Conservation (phyloP, 1,140 invertebrate genomes). For the Pseudachorutes palmiensis region DNA sequence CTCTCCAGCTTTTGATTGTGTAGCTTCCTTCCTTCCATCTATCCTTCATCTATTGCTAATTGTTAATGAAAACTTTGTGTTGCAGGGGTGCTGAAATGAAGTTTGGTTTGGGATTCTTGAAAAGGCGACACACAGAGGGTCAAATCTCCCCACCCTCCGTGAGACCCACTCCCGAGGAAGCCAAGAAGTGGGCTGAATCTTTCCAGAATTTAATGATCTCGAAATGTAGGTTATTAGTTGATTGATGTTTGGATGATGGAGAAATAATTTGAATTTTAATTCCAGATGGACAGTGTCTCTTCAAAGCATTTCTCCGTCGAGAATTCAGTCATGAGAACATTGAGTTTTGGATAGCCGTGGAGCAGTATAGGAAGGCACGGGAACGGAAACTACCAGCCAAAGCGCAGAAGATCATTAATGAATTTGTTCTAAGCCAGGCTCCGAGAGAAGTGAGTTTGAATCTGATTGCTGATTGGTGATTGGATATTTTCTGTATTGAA, state of each 20-base stretch:
- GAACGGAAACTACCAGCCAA: conserved; percentile 45
- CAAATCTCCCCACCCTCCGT: conserved; percentile 37
- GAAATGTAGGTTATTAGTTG: conserved; percentile 44
- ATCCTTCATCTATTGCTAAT: too few relatives aligned
- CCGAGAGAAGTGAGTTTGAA: conserved; percentile 48
- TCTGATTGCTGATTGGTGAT: too few relatives aligned
- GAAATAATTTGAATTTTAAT: background rate
- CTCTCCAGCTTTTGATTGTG: too few relatives aligned
- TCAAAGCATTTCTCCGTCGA: conserved; percentile 51
- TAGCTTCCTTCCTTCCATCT: too few relatives aligned
- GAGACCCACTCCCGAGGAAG: conserved; percentile 46
- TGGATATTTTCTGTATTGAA: too few relatives aligned
- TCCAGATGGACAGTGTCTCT: conserved; percentile 51
- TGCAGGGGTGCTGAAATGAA: background rate
- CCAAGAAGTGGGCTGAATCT: conserved; percentile 47
- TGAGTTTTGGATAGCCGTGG: conserved; percentile 56
- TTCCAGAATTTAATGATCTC: conserved; percentile 47
- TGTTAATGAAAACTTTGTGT: too few relatives aligned
- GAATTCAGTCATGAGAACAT: conserved; percentile 58
- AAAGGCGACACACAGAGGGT: conserved; percentile 45
- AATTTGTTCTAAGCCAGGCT: conserved; percentile 51
- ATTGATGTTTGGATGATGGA: background rate
- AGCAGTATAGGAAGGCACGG: conserved; percentile 49
- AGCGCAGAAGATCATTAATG: conserved; percentile 51
- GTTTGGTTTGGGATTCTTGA: conserved; percentile 43